Evolutionary conservation across 2,888 invertebrate species (phyloP).

Genomic region (Caenorhabditis uteleia): DNA sequence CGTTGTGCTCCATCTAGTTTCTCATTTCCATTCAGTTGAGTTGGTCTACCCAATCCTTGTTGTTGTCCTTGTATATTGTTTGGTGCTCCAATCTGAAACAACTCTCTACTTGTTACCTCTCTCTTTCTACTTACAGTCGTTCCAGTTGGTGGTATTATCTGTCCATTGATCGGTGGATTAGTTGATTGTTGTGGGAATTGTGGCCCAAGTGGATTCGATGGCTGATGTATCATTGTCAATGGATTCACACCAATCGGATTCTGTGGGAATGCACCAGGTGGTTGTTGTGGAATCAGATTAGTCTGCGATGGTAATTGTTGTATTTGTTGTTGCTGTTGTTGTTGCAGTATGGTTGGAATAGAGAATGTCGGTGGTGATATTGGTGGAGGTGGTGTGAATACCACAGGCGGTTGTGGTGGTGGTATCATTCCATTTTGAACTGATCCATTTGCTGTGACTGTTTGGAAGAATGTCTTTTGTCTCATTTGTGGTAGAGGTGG

Average conservation of each 20-base stretch:
- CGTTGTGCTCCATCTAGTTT: too few relatives aligned
- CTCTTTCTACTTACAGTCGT: too few relatives aligned
- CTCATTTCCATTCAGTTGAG: too few relatives aligned
- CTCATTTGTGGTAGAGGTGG: too few relatives aligned
- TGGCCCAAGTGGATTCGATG: too few relatives aligned
- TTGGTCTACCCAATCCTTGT: too few relatives aligned
- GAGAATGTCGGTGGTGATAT: conserved; percentile 24
- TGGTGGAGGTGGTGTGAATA: conserved; percentile 35
- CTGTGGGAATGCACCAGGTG: too few relatives aligned
- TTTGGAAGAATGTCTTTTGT: conserved; percentile 33
- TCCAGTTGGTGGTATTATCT: too few relatives aligned
- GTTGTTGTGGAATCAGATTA: too few relatives aligned
- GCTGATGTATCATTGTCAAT: too few relatives aligned
- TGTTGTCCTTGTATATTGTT: conserved; percentile 19
- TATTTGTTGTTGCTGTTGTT: conserved; percentile 19
- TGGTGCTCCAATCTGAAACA: conserved; percentile 18
- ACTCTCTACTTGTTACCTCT: too few relatives aligned
- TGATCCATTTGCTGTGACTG: conserved; percentile 29
- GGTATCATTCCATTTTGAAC: conserved; percentile 14
- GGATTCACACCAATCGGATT: too few relatives aligned
- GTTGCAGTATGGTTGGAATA: conserved; percentile 16
- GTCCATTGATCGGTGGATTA: conserved; percentile 22
- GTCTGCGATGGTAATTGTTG: conserved; percentile 16
- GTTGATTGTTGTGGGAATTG: conserved; percentile 36
- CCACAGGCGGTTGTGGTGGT: conserved; percentile 34